phyloP scores from a whole-genome alignment of 2,113 vertebrate species.

The Macroglossus sobrinus region DNA sequence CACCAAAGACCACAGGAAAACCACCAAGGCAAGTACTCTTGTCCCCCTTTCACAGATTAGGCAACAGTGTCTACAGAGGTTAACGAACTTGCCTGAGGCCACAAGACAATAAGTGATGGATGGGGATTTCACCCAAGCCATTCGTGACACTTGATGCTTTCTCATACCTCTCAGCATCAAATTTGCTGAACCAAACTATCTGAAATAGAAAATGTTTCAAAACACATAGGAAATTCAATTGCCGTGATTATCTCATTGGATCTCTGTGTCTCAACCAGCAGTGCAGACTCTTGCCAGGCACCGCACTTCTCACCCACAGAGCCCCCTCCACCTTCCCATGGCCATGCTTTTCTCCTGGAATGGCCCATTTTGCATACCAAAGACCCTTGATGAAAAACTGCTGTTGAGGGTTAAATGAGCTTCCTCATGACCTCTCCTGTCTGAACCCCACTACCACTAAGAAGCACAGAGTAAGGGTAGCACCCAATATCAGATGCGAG shows the following conservation, averaged over 20 bases:
- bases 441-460: not conserved
- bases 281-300: not conserved
- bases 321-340: not conserved
- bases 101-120: not conserved
- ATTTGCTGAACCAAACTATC: not conserved
- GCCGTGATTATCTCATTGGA: fast-evolving
- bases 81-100: not conserved
- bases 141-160: not conserved
- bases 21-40: not conserved
- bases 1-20: not conserved
- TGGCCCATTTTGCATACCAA: not conserved
- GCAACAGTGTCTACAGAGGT: not conserved
- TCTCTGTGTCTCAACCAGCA: not conserved
- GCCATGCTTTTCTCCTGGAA: not conserved
- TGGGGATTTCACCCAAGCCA: not conserved
- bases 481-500: not conserved
- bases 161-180: not conserved
- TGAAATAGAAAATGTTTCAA: not conserved
- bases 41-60: not conserved
- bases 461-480: not conserved
- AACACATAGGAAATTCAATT: not conserved
- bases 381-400: not conserved
- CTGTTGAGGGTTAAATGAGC: not conserved
- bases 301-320: not conserved
- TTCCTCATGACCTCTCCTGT: not conserved